Evolutionary conservation across 1,140 invertebrate species (phyloP).

Genomic region (Dufourea novaeangliae): DNA sequence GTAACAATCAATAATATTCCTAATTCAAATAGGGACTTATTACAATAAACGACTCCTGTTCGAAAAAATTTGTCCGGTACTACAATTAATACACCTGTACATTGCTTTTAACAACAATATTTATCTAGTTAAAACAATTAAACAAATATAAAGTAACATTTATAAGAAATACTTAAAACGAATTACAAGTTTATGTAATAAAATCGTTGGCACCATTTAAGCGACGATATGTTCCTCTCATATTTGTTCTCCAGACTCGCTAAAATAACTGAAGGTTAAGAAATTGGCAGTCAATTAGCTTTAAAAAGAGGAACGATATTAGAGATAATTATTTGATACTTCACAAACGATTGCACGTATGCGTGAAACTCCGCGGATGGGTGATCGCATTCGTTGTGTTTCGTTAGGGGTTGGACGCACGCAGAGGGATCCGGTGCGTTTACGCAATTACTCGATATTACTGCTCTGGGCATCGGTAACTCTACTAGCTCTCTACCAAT

Average conservation of each 20-base stretch:
- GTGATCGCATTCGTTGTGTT: slow-evolving; percentile 47
- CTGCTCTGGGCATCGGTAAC: slow-evolving; percentile 70
- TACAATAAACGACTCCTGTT: too few relatives aligned
- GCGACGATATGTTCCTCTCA: too few relatives aligned
- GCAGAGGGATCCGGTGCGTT: slow-evolving; percentile 66
- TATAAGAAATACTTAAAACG: too few relatives aligned
- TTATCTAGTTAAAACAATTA: too few relatives aligned
- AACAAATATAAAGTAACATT: too few relatives aligned
- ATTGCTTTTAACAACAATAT: too few relatives aligned
- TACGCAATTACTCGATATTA: slow-evolving; percentile 74
- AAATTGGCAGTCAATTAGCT: not conserved
- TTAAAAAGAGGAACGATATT: not conserved
- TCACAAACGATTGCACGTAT: slow-evolving; percentile 34
- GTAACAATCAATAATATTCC: too few relatives aligned
- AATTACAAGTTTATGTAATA: too few relatives aligned
- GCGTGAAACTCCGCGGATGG: slow-evolving; percentile 45
- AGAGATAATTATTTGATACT: slow-evolving; percentile 55
- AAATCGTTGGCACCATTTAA: too few relatives aligned
- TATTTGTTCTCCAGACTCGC: slow-evolving; percentile 2
- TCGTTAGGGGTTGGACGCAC: slow-evolving; percentile 50
- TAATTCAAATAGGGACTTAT: too few relatives aligned
- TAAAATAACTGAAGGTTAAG: slow-evolving; percentile 21
- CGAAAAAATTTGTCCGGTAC: too few relatives aligned
- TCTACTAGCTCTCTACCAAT: slow-evolving; percentile 67
- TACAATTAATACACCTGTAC: too few relatives aligned